These are phyloP conservation scores for Salarias fasciatus DNA, from an alignment of 2,797 vertebrate genomes.

Conservation along the genomic window DNA sequence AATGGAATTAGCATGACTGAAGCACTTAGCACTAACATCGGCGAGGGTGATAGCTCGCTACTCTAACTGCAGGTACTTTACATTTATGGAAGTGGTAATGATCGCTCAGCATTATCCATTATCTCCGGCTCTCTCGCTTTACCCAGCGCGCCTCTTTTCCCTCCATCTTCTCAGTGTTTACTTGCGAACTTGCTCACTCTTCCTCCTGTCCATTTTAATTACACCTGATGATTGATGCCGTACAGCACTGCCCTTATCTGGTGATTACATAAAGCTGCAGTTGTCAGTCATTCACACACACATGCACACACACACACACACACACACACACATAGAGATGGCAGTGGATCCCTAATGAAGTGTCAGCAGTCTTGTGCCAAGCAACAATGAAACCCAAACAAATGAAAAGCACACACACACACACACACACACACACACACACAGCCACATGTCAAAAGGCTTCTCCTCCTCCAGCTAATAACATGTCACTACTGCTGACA, in stretches of 20 bases:
- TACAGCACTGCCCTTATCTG: conserved; percentile 38
- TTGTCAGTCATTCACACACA: conserved; percentile 26
- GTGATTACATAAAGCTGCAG: conserved; percentile 45
- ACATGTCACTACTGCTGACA: conserved; percentile 69
- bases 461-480: conserved; percentile 61
- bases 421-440: conserved; percentile 13
- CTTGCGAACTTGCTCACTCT: conserved; percentile 14
- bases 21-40: conserved; percentile 66
- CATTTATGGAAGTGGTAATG: conserved; percentile 61
- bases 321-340: conserved; percentile 13
- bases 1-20: conserved; percentile 69
- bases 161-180: conserved; percentile 15
- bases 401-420: conserved; percentile 32
- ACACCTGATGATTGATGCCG: conserved; percentile 37
- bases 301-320: conserved; percentile 12
- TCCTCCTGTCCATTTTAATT: conserved; percentile 49
- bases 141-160: no score
- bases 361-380: conserved; percentile 60
- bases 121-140: conserved; percentile 16
- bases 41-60: conserved; percentile 49
- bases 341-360: conserved; percentile 52
- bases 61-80: conserved; percentile 54
- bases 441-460: conserved; percentile 51
- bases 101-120: conserved; percentile 43
- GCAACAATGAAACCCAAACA: conserved; percentile 54